Base-by-base conservation (phyloP, 1,140 invertebrate genomes). In the Papilio aristodemus region DNA sequence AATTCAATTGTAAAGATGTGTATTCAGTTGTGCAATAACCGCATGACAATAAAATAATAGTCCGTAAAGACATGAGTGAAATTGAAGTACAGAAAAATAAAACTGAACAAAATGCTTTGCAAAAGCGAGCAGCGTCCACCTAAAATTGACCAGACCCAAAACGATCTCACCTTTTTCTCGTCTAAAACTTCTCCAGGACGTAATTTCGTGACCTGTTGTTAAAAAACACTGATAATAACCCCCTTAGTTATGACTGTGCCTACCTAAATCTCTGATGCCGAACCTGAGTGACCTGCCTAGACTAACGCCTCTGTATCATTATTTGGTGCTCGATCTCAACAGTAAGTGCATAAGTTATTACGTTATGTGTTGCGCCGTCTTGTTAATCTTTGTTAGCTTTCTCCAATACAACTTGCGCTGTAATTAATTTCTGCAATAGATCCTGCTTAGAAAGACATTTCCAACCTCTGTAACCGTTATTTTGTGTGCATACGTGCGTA, bases 171-270 rank as follows among this genome's bases (percentile, higher is more conserved):
- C 96, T 97, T 97, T 94, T 95, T 96, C 86, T 98, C 96, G 92
- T 97, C 96, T 92, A 96, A 86, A 92, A 98, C 95, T 94, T 97
- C 97, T 87, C 97, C 97, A 74, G 97, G 97, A 80, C 97, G 96
- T 92, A 97, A 95, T 95, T 97, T 97, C 81, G 81, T 91, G 87
- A 90, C 89, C 87, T 90, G 88, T 90, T 89, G 80, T 87, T 86
- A 89, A 91, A 89, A 89, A 89, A 91, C 70, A 89, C 75, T 85
- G 83, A 86, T 86, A 91, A 87, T 86, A 84, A 80, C 83, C 83
- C 83, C 73, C 63, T 74, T 69, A 73, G 64, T 57, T 62, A 70
- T 71, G 37, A n/a, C 64, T 54, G 74, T 79, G 76, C 81, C 83
- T 87, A 84, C 79, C 78, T 81, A 83, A 68, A 73, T 83, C 87